Evolutionary conservation across 2,888 invertebrate genomes (phyloP).

Genomic region (Pilophorus perplexus): DNA sequence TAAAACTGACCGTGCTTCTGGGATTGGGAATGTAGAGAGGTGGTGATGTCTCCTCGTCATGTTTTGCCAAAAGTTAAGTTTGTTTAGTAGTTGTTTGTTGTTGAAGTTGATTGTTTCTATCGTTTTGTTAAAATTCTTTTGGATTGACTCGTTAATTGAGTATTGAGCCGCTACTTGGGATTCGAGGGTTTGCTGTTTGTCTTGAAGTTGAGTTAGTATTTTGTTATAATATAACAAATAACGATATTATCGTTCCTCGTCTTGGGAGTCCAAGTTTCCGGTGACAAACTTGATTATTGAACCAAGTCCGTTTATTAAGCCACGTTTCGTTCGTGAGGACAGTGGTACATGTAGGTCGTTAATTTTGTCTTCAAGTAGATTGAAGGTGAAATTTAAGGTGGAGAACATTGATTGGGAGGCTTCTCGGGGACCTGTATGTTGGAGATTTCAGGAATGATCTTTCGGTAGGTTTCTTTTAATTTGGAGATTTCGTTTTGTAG

Average conservation of each 20-base stretch:
- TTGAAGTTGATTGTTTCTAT: background rate
- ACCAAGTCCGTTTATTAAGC: slow-evolving; percentile 20
- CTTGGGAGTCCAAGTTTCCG: slow-evolving; percentile 13
- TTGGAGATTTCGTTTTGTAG: too few species aligned
- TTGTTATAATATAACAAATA: too few species aligned
- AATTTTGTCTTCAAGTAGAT: background rate
- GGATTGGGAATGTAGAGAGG: background rate
- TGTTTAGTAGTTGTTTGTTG: background rate
- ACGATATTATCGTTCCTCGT: slow-evolving; percentile 1
- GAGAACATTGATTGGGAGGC: background rate
- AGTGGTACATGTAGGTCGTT: background rate
- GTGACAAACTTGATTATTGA: slow-evolving; percentile 10
- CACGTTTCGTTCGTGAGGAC: background rate
- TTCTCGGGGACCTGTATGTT: too few species aligned
- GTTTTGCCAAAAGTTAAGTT: too few species aligned
- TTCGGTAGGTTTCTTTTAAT: too few species aligned
- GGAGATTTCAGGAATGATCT: background rate
- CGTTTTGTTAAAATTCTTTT: slow-evolving; percentile 9
- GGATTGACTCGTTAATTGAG: too few species aligned
- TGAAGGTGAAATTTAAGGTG: background rate
- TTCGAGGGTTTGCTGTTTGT: background rate
- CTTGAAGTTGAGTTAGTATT: background rate
- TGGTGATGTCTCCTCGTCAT: background rate
- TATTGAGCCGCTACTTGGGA: background rate
- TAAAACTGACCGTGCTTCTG: background rate